A percentile compares a stretch with the other conserved stretches of the same genome.
These are phyloP conservation scores for Oncopodura yosiiana DNA, from an alignment of 1,140 invertebrate species.

Conservation along the genomic window DNA sequence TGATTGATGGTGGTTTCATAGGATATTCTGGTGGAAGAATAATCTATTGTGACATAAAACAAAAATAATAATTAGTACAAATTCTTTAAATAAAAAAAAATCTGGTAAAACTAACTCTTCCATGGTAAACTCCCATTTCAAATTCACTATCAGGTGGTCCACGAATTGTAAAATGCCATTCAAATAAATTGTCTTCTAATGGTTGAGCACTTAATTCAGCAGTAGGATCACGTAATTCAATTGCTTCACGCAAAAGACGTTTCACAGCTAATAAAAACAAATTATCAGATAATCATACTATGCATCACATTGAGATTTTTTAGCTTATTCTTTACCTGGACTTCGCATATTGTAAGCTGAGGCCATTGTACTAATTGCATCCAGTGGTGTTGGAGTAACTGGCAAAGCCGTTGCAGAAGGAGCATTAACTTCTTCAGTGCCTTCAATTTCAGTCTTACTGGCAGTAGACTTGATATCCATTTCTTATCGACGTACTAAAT, in stretches of 20 bases:
- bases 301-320: not conserved
- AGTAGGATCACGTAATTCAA: conserved; percentile 71
- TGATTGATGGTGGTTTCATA: conserved; percentile 95
- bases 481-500: too few species aligned
- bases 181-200: conserved; percentile 90
- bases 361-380: not conserved
- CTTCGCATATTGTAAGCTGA: conserved; percentile 13
- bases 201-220: conserved; percentile 85
- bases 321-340: not conserved
- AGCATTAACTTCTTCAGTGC: not conserved
- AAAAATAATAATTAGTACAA: not conserved
- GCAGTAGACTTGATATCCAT: too few species aligned
- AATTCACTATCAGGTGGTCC: conserved; percentile 80
- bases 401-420: too few species aligned
- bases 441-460: too few species aligned
- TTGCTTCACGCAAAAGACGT: conserved; percentile 82
- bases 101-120: conserved; percentile 76
- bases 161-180: conserved; percentile 94
- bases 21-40: conserved; percentile 73
- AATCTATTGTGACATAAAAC: not conserved
- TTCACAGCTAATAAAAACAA: conserved; percentile 63
- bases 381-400: not conserved
- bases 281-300: not conserved
- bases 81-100: too few species aligned
- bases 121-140: conserved; percentile 82